A percentile compares a stretch with the other conserved stretches of the same genome.
These are phyloP conservation scores for Caenorhabditis doughertyi DNA, from an alignment of 2,888 invertebrate species.

Conservation along the genomic window DNA sequence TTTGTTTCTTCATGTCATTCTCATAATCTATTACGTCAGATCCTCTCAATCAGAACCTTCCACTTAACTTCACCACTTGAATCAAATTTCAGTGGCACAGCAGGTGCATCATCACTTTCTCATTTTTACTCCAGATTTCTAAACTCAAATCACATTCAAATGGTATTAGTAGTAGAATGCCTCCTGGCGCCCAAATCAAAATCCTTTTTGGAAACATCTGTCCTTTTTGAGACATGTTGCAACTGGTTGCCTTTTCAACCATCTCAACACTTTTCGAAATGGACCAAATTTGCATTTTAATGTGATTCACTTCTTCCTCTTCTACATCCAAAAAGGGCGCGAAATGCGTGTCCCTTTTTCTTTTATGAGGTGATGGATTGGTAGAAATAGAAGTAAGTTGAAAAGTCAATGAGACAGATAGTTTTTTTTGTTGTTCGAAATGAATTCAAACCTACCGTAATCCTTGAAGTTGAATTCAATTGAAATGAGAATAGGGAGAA, in stretches of 20 bases:
- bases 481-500: background rate
- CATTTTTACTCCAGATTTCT: background rate
- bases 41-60: too few relatives aligned
- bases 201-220: constrained; percentile 34
- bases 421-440: constrained; percentile 2
- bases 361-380: constrained; percentile 49
- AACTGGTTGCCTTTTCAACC: constrained; percentile 19
- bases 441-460: constrained; percentile 36
- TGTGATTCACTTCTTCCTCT: constrained; percentile 46
- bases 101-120: background rate
- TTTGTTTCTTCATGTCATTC: too few relatives aligned
- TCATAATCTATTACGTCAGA: too few relatives aligned
- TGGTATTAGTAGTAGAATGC: too few relatives aligned
- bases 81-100: background rate
- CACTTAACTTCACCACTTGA: too few relatives aligned
- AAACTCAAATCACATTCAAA: constrained; percentile 24
- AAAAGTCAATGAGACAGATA: constrained; percentile 7
- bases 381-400: background rate
- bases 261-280: constrained; percentile 23
- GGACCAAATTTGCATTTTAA: constrained; percentile 62
- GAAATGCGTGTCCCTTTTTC: constrained; percentile 43
- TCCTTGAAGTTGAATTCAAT: too few relatives aligned
- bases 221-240: constrained; percentile 35
- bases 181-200: constrained; percentile 43
- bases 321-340: too few relatives aligned